Base-by-base conservation (phyloP, 2,113 vertebrate species). In the Myxocyprinus asiaticus region DNA sequence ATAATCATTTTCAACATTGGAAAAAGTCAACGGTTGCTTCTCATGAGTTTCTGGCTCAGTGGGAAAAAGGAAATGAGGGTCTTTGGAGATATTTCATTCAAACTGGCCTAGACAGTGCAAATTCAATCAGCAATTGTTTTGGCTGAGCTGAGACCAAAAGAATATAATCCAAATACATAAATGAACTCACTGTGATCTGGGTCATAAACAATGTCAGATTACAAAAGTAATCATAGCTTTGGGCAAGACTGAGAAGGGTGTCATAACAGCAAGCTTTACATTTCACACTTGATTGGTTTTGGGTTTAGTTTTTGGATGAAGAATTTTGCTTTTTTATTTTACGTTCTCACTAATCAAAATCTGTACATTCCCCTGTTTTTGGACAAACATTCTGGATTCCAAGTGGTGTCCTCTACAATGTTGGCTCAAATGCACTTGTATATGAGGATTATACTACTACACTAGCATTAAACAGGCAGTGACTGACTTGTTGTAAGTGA, bases 171-270 rank as follows among this genome's bases (percentile, higher is more conserved):
- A 69, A 78, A 83, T 63, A 15, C 58, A 76, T 58, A 81, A 69
- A 73, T 61, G 6, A 58, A 61, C 61, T 66, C 15, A 66, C 10
- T 22, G 88, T 92, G 88, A 91, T 93, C 88, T 85, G 87, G 88
- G 87, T 90, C 85, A 87, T 83, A 82, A 82, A 88, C 88, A 92
- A 88, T 86, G 85, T 75, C 79, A 89, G 90, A 91, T 92, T 91
- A 91, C 79, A 87, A 81, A 86, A 85, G 85, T 83, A 89, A 85
- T 88, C 83, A 81, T 86, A 81, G 86, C 86, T 86, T 86, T 86
- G 76, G 79, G 63, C 84, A 71, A 73, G 88, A 88, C 82, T 87
- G 87, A 86, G 48, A 63, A 8, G 85, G 85, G 65, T 87, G 87
- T 86, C 62, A 69, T 62, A 33, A 11, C 61, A 4, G 44, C 9